A percentile compares a stretch with the other conserved stretches of the same genome.
These are phyloP conservation scores for Chydorus sphaericus DNA, from an alignment of 2,888 invertebrate species.

Conservation along the genomic window DNA sequence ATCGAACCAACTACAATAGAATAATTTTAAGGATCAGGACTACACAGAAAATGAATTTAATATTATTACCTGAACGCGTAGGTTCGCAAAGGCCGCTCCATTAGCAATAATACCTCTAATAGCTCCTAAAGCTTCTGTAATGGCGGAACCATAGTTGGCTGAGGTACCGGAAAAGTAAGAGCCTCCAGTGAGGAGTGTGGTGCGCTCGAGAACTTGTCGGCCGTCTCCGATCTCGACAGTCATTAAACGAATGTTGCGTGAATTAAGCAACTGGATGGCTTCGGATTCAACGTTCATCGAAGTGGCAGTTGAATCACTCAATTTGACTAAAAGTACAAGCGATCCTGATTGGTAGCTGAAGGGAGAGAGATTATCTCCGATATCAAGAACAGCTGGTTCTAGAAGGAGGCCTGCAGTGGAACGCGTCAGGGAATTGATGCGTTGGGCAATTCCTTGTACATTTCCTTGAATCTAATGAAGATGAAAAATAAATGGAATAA, in stretches of 20 bases:
- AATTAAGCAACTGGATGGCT: constrained; percentile 6
- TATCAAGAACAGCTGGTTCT: constrained; percentile 1
- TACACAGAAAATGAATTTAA: neutral
- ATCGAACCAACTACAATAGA: too few relatives aligned
- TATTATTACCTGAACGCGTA: neutral
- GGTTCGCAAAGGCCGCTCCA: neutral
- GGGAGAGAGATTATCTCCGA: neutral
- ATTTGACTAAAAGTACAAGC: neutral
- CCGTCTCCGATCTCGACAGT: neutral
- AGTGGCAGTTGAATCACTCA: neutral
- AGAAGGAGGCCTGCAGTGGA: neutral
- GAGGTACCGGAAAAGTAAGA: neutral
- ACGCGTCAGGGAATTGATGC: neutral
- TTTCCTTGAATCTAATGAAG: neutral
- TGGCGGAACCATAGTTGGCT: neutral
- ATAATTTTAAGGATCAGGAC: neutral
- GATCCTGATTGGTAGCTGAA: constrained; percentile 2
- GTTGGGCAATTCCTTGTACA: neutral
- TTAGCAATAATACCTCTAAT: neutral
- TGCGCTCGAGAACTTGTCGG: neutral
- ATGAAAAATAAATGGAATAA: too few relatives aligned
- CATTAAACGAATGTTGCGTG: neutral
- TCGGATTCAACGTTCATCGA: neutral
- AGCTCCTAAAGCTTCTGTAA: neutral
- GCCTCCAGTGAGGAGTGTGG: neutral